These are phyloP conservation scores for Desmodus rotundus DNA, from an alignment of 2,113 vertebrate species.

Conservation along the genomic window DNA sequence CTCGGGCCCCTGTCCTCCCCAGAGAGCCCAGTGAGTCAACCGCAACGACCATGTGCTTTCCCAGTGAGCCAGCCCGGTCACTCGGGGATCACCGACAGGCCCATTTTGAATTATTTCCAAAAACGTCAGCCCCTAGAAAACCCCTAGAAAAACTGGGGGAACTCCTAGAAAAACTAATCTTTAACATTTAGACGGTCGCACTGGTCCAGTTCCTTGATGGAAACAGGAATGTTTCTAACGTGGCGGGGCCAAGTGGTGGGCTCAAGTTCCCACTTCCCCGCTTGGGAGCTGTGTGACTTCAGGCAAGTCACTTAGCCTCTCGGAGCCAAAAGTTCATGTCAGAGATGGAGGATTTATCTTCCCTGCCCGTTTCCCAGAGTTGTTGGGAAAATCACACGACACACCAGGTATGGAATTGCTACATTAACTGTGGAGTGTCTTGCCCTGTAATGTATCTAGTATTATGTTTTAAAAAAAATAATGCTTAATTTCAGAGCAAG, in stretches of 20 bases:
- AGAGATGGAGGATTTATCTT: not conserved
- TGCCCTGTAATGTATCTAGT: not conserved
- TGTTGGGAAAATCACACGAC: not conserved
- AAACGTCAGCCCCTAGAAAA: not conserved
- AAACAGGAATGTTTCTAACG: not conserved
- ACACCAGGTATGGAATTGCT: not conserved
- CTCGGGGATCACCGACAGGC: not conserved
- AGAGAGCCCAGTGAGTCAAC: not conserved
- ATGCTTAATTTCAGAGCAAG: not conserved
- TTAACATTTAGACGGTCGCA: not conserved
- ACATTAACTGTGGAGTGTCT: not conserved
- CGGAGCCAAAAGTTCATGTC: not conserved
- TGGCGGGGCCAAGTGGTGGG: accelerated
- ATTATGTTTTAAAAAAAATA: no score
- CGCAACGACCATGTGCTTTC: not conserved
- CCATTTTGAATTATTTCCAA: not conserved
- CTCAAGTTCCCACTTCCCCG: not conserved
- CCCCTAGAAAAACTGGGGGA: not conserved
- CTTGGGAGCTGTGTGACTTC: not conserved
- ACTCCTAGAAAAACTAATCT: not conserved
- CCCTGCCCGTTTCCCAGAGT: not conserved
- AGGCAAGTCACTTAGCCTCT: not conserved
- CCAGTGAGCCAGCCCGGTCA: not conserved
- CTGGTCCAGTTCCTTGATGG: not conserved
- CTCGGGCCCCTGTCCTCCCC: not conserved